A percentile compares a stretch with the other conserved stretches of the same genome.
Conservation (phyloP, 2,113 vertebrate species). For the Ochotona curzoniae region DNA sequence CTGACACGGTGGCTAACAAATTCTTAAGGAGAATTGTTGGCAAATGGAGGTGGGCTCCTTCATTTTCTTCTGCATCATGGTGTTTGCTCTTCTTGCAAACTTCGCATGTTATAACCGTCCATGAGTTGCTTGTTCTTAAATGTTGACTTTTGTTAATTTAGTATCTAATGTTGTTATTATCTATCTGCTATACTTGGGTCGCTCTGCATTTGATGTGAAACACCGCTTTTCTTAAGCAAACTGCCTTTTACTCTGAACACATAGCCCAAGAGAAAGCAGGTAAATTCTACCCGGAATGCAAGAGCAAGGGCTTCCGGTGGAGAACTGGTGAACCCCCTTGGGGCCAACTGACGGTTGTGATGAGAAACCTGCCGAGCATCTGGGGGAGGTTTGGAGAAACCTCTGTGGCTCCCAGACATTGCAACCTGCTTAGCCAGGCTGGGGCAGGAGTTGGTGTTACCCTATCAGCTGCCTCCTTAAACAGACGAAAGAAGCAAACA, state of each 20-base stretch:
- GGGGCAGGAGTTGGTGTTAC: neutral
- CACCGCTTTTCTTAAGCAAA: slow-evolving; percentile 16
- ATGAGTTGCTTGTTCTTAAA: neutral
- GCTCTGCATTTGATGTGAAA: neutral
- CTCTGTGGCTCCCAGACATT: neutral
- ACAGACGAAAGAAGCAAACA: neutral
- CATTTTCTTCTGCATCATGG: slow-evolving; percentile 15
- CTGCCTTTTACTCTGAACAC: neutral
- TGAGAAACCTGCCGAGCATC: neutral
- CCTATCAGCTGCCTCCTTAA: neutral
- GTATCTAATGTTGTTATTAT: neutral
- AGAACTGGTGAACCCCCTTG: neutral
- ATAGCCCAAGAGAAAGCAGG: neutral
- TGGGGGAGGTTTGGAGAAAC: neutral
- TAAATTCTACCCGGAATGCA: slow-evolving; percentile 15
- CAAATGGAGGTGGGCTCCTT: neutral
- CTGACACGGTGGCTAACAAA: neutral
- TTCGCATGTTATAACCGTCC: neutral
- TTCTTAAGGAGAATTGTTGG: neutral
- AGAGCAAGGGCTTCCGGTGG: neutral
- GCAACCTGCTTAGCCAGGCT: neutral
- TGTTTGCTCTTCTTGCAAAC: neutral
- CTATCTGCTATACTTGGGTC: neutral
- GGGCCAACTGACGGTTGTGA: neutral
- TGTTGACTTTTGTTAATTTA: neutral